Percentiles rank a stretch among this genome's conserved stretches.
Evolutionary conservation across 2,888 invertebrate genomes (phyloP).

Genomic region (Ctenicera cuprea): DNA sequence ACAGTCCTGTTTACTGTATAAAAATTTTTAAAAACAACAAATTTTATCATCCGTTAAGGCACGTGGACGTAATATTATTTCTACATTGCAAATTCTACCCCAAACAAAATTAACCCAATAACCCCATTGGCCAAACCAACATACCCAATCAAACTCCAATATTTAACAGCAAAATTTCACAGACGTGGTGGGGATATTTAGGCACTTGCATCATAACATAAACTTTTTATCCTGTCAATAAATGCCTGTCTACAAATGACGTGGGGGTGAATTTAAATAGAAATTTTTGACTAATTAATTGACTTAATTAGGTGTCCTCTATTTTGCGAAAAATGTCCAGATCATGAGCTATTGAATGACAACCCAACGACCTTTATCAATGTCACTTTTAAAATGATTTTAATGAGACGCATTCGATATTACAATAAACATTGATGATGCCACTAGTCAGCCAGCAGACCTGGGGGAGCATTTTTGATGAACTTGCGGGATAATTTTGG

Average conservation of each 20-base stretch:
- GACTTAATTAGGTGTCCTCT: constrained; percentile 28
- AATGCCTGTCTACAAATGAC: constrained; percentile 40
- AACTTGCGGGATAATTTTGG: too few species aligned
- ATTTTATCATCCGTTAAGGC: too few species aligned
- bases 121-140: too few species aligned
- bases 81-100: too few species aligned
- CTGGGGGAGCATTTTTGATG: too few species aligned
- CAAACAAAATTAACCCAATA: too few species aligned
- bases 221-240: constrained; percentile 34
- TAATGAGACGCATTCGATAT: constrained; percentile 24
- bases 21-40: too few species aligned
- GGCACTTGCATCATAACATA: neutral
- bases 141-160: neutral
- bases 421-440: constrained; percentile 23
- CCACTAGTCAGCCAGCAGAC: too few species aligned
- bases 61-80: too few species aligned
- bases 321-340: constrained; percentile 14
- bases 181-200: neutral
- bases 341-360: constrained; percentile 32
- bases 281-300: constrained; percentile 45
- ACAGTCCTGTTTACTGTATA: too few species aligned
- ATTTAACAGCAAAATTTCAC: neutral
- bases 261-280: constrained; percentile 35
- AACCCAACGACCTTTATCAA: constrained; percentile 41
- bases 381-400: constrained; percentile 47